Base-by-base conservation (phyloP, 1,140 invertebrate species). In the Meloidogyne floridensis region DNA sequence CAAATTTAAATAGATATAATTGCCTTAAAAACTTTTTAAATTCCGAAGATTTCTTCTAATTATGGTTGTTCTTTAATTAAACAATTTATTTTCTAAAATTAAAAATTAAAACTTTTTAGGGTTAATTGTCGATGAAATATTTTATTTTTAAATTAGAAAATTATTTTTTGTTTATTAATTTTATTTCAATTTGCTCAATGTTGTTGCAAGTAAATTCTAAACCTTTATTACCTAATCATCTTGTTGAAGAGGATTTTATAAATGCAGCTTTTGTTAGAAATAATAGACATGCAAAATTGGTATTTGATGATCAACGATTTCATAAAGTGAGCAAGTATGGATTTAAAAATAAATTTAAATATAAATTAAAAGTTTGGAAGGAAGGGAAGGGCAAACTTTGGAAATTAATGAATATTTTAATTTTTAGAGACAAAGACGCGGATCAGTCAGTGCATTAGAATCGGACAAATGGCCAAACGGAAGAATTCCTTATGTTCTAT, bases 381-480 rank as follows among this genome's bases (percentile, higher is more conserved):
- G n/a, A 20, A 47, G 47, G 47, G 47, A 47, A 47, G 7, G 47
- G 32, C 32, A 32, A 32, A 32, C 32, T 32, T 32, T 32, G 32
- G 32, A 32, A 32, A 32, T 32, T 32, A 32, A 32, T 32, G 32
- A 11, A 10, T 56, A 72, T 72, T 83, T 56, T n/a, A 70, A 75
- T 65, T 81, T 59, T 81, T 81, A 81, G 65, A 18, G 76, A 65
- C 75, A 81, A 81, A 47, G 54, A 10, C 80, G 84, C 42, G 84
- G 87, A 51, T 87, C 87, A 9, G 87, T 86, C 3, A 89, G 90
- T 42, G 79, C 87, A 18, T 81, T 87, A 32, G 88, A 90, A 75
- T 82, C 85, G 15, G 88, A 89, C 81, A 89, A 89, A 83, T 89
- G 88, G 88, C 88, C 88, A 4, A 82, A 83, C 47, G 88, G 88